These are phyloP conservation scores for Rhagoletis zephyria DNA, from an alignment of 1,140 invertebrate species.

Conservation along the genomic window DNA sequence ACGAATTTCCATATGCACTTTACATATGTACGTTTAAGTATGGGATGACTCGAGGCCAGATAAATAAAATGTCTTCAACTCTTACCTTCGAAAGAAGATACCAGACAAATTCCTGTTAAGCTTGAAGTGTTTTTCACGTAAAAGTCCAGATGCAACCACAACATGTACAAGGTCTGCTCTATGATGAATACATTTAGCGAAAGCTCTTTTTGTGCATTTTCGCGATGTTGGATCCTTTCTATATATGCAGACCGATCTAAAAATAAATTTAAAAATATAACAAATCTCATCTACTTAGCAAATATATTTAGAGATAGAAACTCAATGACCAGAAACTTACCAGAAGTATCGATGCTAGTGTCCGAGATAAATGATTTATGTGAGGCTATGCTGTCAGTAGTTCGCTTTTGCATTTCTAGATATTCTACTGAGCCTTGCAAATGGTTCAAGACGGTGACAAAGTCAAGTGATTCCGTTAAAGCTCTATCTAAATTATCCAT, in stretches of 20 bases:
- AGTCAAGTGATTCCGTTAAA: slow-evolving; percentile 22
- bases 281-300: no score
- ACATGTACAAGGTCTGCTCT: slow-evolving; percentile 31
- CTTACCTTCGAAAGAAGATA: slow-evolving; percentile 16
- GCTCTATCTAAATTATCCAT: slow-evolving; percentile 4
- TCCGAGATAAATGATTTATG: slow-evolving; percentile 25
- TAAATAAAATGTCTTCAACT: no score
- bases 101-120: background rate
- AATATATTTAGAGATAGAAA: no score
- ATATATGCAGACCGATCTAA: background rate
- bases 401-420: slow-evolving; percentile 26
- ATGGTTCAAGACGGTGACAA: background rate
- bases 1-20: no score
- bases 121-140: background rate
- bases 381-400: background rate
- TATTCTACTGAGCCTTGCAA: slow-evolving; percentile 34
- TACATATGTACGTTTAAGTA: no score
- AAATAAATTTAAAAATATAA: background rate
- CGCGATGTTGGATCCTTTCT: background rate
- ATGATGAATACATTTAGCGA: slow-evolving; percentile 31
- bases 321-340: background rate
- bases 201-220: slow-evolving; percentile 7
- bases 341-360: background rate
- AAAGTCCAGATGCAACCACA: slow-evolving; percentile 38
- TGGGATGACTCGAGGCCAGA: no score